These are phyloP conservation scores for Mesoclemmys tuberculata DNA, from an alignment of 2,113 vertebrate species.

Conservation along the genomic window DNA sequence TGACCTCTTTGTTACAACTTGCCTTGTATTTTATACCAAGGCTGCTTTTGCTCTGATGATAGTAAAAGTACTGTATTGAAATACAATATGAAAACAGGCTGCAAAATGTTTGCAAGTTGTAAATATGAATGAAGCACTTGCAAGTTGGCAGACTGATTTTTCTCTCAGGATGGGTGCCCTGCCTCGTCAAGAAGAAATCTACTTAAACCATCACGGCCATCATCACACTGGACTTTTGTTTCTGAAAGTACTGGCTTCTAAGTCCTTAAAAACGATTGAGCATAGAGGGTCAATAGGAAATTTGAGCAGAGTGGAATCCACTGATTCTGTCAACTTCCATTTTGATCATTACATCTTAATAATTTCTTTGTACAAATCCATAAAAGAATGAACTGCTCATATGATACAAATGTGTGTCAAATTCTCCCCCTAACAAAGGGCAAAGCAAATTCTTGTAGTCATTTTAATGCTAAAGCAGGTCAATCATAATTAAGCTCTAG, in stretches of 20 bases:
- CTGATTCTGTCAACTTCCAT: conserved; percentile 4
- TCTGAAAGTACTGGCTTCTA: conserved; percentile 5
- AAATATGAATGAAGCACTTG: neutral
- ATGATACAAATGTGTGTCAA: neutral
- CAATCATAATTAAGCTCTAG: neutral
- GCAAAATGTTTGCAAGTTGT: conserved; percentile 40
- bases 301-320: neutral
- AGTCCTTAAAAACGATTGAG: conserved; percentile 38
- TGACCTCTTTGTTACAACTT: neutral
- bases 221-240: conserved; percentile 23
- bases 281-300: conserved; percentile 21
- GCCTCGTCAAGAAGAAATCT: conserved; percentile 21
- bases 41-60: neutral
- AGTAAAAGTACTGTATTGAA: conserved; percentile 13
- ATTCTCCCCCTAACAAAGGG: neutral
- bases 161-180: neutral
- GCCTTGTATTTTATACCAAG: neutral
- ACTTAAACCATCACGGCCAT: conserved; percentile 5
- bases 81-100: conserved; percentile 27
- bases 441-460: neutral
- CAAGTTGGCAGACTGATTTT: conserved; percentile 33
- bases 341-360: conserved; percentile 21
- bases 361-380: neutral
- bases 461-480: neutral
- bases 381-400: neutral